phyloP scores from a whole-genome alignment of 35 echinoderm and acorn worm species.

The Ophiothrix spiculata region DNA sequence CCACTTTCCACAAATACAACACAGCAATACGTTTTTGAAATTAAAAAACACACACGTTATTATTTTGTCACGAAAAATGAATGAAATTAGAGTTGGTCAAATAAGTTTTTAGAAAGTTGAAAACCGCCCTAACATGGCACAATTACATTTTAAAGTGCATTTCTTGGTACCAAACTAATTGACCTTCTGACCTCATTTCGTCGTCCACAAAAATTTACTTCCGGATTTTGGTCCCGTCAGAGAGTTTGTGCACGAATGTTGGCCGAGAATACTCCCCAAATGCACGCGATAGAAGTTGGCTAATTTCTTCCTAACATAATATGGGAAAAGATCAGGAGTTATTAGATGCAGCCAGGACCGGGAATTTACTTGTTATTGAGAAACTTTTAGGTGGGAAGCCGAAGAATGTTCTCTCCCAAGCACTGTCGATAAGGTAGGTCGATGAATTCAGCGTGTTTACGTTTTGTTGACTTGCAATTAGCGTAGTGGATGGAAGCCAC shows the following conservation, averaged over 20 bases:
- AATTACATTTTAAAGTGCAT: too few species aligned
- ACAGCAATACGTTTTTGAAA: too few species aligned
- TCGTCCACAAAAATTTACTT: not conserved
- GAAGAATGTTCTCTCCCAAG: conserved; percentile 46
- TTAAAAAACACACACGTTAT: too few species aligned
- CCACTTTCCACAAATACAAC: too few species aligned
- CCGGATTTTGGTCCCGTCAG: not conserved
- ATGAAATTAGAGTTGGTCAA: too few species aligned
- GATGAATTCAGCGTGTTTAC: conserved; percentile 3
- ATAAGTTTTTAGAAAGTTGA: too few species aligned
- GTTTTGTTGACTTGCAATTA: not conserved
- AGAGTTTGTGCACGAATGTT: not conserved
- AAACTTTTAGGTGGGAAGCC: conserved; percentile 53
- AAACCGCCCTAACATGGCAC: too few species aligned
- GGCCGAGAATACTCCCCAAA: not conserved
- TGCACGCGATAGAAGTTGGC: not conserved
- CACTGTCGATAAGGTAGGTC: conserved; percentile 50
- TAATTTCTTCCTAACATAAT: not conserved
- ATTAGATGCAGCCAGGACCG: conserved; percentile 67
- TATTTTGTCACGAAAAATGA: too few species aligned
- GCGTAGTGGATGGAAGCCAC: not conserved
- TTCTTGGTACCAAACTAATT: too few species aligned
- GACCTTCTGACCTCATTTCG: not conserved
- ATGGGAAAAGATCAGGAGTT: conserved; percentile 81
- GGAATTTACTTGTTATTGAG: conserved; percentile 54